Evolutionary conservation across 64 coral and sea anemone genomes (phyloP).

Genomic region (Dendronephthya gigantea): DNA sequence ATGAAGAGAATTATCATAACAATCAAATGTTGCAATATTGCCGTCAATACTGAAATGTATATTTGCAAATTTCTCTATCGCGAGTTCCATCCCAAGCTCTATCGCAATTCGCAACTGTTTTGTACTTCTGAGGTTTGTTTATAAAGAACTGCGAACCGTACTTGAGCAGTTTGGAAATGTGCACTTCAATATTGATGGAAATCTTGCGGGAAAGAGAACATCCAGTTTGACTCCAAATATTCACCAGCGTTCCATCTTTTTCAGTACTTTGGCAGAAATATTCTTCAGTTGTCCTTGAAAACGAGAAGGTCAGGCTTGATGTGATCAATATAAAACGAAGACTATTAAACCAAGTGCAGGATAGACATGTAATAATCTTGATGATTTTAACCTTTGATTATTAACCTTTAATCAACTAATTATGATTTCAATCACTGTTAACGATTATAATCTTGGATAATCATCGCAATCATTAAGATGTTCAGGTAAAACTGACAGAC

Average conservation of each 20-base stretch:
- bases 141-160: too few species aligned
- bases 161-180: too few species aligned
- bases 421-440: neutral
- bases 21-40: too few species aligned
- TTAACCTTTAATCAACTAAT: neutral
- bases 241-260: neutral
- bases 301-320: constrained; percentile 20
- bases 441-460: neutral
- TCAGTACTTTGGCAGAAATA: neutral
- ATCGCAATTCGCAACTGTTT: too few species aligned
- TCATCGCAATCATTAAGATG: neutral
- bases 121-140: too few species aligned
- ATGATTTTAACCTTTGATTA: neutral
- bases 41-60: too few species aligned
- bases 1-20: too few species aligned
- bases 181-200: too few species aligned
- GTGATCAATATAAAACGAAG: constrained; percentile 5
- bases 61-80: too few species aligned
- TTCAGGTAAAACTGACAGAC: neutral
- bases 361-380: constrained; percentile 14
- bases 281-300: neutral
- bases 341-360: neutral
- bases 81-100: too few species aligned
- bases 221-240: too few species aligned
- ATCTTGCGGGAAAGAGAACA: neutral